Conservation (phyloP, 2,888 invertebrate species). For the Pyrochroa serraticornis region DNA sequence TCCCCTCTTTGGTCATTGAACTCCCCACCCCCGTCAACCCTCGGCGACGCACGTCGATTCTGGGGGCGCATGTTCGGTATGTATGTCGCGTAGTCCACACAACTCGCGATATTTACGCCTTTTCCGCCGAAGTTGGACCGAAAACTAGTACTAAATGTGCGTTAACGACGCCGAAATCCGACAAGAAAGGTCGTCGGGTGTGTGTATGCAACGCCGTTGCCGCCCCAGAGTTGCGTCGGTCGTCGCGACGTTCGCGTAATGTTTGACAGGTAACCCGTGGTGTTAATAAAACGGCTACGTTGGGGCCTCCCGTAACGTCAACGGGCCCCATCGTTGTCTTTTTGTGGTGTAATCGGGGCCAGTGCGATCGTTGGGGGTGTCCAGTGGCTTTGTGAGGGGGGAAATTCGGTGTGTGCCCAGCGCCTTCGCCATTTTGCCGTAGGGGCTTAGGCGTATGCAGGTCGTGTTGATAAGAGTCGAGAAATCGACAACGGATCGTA, state of each 20-base stretch:
- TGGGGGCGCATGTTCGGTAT: constrained; percentile 45
- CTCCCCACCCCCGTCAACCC: constrained; percentile 43
- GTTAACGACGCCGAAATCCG: not conserved
- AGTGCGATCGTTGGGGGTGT: constrained; percentile 11
- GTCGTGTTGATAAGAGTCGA: constrained; percentile 37
- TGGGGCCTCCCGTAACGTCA: constrained; percentile 9
- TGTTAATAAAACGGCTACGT: not conserved
- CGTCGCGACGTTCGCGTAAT: constrained; percentile 22
- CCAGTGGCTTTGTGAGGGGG: constrained; percentile 20
- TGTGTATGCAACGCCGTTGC: not conserved
- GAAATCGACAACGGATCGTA: too few relatives aligned
- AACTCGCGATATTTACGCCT: constrained; percentile 43
- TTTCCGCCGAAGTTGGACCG: constrained; percentile 25
- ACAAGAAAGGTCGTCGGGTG: not conserved
- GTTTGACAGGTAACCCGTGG: constrained; percentile 22
- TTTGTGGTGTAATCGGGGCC: constrained; percentile 1
- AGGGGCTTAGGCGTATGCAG: constrained; percentile 51
- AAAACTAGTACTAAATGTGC: constrained; percentile 10
- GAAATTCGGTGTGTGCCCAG: constrained; percentile 21
- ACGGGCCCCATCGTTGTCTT: constrained; percentile 4
- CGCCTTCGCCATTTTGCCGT: constrained; percentile 52
- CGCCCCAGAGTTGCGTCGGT: not conserved
- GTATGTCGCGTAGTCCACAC: constrained; percentile 48
- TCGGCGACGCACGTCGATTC: constrained; percentile 49
- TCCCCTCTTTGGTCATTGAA: constrained; percentile 42